A percentile compares a stretch with the other conserved stretches of the same genome.
Conservation (phyloP, 1,140 invertebrate species). For the Batillaria attramentaria region DNA sequence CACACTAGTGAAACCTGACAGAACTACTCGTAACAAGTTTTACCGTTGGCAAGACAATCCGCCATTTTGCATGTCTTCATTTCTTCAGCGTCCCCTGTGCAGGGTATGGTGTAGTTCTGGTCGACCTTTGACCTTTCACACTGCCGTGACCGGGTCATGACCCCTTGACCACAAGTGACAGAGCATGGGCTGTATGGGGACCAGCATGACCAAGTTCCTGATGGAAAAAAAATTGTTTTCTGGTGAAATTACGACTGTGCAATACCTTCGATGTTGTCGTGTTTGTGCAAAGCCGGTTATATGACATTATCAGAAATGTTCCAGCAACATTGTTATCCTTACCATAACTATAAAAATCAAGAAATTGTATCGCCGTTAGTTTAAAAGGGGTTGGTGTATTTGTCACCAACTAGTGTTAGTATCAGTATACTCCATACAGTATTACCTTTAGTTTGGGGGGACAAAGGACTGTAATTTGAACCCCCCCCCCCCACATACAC, state of each 20-base stretch:
- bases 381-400: not conserved
- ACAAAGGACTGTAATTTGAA: not conserved
- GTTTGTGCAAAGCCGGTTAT: not conserved
- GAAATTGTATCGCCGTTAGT: not conserved
- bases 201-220: slow-evolving; percentile 61
- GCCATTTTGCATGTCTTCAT: slow-evolving; percentile 35
- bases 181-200: slow-evolving; percentile 53
- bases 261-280: too few relatives aligned
- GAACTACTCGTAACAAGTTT: too few relatives aligned
- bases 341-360: not conserved
- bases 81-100: slow-evolving; percentile 46
- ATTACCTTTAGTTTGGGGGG: too few relatives aligned
- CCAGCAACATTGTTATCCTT: not conserved
- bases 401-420: not conserved
- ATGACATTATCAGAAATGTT: not conserved
- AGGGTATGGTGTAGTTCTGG: slow-evolving; percentile 41
- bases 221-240: slow-evolving; percentile 3
- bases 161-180: slow-evolving; percentile 55
- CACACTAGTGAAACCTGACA: too few relatives aligned
- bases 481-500: not conserved
- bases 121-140: slow-evolving; percentile 47
- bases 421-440: too few relatives aligned
- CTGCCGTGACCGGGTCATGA: slow-evolving; percentile 35
- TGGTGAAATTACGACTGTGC: not conserved
- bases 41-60: slow-evolving; percentile 45